phyloP scores from a whole-genome alignment of 2,113 vertebrate species.

The Motacilla alba region DNA sequence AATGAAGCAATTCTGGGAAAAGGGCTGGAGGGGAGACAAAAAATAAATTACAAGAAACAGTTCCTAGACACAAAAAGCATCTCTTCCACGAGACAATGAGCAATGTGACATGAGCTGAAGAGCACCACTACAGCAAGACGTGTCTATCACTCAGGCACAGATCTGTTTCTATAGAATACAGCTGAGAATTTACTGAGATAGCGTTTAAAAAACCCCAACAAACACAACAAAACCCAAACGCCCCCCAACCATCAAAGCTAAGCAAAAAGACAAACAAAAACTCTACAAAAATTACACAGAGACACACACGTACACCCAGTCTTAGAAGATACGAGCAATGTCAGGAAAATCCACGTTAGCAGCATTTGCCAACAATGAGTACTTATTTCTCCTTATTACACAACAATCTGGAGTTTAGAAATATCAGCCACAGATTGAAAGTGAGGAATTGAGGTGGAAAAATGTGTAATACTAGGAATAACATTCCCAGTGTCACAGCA shows the following conservation, averaged over 20 bases:
- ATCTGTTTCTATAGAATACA: not conserved
- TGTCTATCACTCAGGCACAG: not conserved
- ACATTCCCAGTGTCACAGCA: not conserved
- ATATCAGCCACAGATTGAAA: not conserved
- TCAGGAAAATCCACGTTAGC: not conserved
- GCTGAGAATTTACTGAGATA: not conserved
- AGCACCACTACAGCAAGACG: not conserved
- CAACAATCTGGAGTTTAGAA: not conserved
- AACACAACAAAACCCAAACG: not conserved
- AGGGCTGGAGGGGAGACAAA: not conserved
- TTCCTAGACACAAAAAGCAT: not conserved
- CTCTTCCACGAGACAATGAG: not conserved
- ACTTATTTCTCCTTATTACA: not conserved
- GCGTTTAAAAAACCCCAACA: not conserved
- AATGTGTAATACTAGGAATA: not conserved
- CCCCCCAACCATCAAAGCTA: not conserved
- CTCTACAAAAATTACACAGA: not conserved
- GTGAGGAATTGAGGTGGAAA: not conserved
- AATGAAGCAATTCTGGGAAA: conserved; percentile 9
- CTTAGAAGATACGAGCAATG: not conserved
- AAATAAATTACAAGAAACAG: not conserved
- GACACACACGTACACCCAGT: not conserved
- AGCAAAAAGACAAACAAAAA: not conserved
- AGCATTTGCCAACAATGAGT: not conserved
- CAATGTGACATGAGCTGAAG: not conserved